Percentiles rank a stretch among this genome's conserved stretches.
phyloP scores from a whole-genome alignment of 2,797 vertebrate genomes.

The Hydrolagus colliei region DNA sequence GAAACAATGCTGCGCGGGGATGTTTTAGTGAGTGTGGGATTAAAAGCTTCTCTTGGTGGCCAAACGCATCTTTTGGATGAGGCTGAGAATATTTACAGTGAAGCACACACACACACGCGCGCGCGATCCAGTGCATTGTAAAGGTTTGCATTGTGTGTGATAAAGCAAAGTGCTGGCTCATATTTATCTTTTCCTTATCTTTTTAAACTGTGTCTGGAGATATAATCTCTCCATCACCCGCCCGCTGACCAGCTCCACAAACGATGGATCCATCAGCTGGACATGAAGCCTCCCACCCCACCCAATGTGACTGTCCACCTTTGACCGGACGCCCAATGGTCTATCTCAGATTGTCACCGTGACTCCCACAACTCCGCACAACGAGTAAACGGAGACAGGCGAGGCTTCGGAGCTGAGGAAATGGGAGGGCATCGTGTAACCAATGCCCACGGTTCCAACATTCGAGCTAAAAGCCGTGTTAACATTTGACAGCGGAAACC shows the following conservation, averaged over 20 bases:
- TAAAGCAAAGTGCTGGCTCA: background rate
- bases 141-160: background rate
- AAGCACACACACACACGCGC: background rate
- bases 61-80: background rate
- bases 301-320: no score
- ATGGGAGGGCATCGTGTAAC: background rate
- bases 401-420: background rate
- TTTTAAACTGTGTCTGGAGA: background rate
- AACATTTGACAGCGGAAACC: background rate
- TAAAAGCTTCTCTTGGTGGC: background rate
- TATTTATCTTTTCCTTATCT: background rate
- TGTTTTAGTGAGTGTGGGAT: background rate
- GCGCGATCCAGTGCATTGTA: background rate
- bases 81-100: background rate
- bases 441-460: background rate
- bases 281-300: background rate
- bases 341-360: background rate
- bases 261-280: no score
- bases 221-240: background rate
- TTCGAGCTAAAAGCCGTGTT: background rate
- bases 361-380: background rate
- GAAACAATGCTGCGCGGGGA: background rate
- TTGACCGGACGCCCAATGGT: background rate
- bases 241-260: background rate
- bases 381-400: background rate